Base-by-base conservation (phyloP, 2,797 vertebrate species). In the Centropyge bicolor region DNA sequence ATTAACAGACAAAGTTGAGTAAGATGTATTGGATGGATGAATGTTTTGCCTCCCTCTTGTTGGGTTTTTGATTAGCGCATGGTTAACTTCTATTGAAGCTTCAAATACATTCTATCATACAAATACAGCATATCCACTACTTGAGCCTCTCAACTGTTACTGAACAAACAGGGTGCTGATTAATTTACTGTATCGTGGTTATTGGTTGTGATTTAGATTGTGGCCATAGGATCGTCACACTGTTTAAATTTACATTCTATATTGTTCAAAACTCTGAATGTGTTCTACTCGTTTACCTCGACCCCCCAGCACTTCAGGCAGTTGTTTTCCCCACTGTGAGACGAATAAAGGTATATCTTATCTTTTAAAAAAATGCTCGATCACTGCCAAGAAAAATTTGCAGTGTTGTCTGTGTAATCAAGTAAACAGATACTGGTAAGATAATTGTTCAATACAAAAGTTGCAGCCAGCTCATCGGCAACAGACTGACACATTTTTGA, bases 401-500 rank as follows among this genome's bases (percentile, higher is more conserved):
- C 31, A 31, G 8, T 36, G 27, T 22, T 12, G 2, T 35, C 6
- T 11, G 45, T n/a, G 20, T n/a, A n/a, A n/a, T n/a, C n/a, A n/a
- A n/a, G n/a, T n/a, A n/a, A 36, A 52, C 17, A 11, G 4, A 5
- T 12, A 49, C 38, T 41, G 8, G 9, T 13, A 27, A 3, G 8
- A 54, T 27, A 8, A 20, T 36, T 51, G 0, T 43, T 20, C 3
- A n/a, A 54, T n/a, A 22, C 43, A 31, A 61, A 76, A 24, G 10
- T 54, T 59, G 14, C 40, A 36, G 17, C 51, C 0, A 0, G 1
- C 54, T 76, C 8, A 35, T 49, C 41, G 43, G 77, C 38, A 67
- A 81, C 10, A 89, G 61, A 75, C 45, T 0, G 48, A 84, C 41
- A 81, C 20, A 0, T 63, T 46, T 46, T 57, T 36, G 59, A 51